Percentiles rank a stretch among this genome's conserved stretches.
phyloP scores from a whole-genome alignment of 1,140 invertebrate species.

The Drosophila auraria region DNA sequence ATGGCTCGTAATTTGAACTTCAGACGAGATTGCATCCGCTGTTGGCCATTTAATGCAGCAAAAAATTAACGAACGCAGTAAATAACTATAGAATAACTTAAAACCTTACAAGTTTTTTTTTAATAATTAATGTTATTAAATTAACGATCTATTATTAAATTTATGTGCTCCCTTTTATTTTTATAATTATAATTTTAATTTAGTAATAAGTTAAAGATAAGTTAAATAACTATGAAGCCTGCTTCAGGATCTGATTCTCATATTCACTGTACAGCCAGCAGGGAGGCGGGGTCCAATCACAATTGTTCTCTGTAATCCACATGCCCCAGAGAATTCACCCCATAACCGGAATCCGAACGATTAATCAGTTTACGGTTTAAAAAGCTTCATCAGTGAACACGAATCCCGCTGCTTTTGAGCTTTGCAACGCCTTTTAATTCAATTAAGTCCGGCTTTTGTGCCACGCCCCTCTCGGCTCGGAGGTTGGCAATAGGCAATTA shows the following conservation, averaged over 20 bases:
- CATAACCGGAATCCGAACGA: slow-evolving; percentile 23
- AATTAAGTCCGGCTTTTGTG: slow-evolving; percentile 73
- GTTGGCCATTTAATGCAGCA: not conserved
- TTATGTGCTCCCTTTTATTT: not conserved
- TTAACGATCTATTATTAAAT: too few relatives aligned
- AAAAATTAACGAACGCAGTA: not conserved
- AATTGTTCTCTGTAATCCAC: slow-evolving; percentile 22
- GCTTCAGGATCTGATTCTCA: not conserved
- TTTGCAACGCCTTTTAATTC: slow-evolving; percentile 73
- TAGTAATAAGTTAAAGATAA: too few relatives aligned
- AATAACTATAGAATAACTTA: not conserved
- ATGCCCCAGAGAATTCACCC: not conserved
- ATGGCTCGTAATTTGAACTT: slow-evolving; percentile 50
- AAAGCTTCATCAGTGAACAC: slow-evolving; percentile 61
- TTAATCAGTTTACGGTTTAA: slow-evolving; percentile 69
- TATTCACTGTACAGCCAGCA: not conserved
- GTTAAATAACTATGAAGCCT: too few relatives aligned
- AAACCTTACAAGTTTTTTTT: too few relatives aligned
- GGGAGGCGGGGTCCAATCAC: not conserved
- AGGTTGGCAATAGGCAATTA: slow-evolving; percentile 72
- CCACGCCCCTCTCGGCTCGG: slow-evolving; percentile 7
- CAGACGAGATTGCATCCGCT: slow-evolving; percentile 13
- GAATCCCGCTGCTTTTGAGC: slow-evolving; percentile 50
- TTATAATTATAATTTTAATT: too few relatives aligned
- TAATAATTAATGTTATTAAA: not conserved